These are phyloP conservation scores for Myotis vivesi DNA, from an alignment of 2,797 vertebrate species.

Conservation along the genomic window DNA sequence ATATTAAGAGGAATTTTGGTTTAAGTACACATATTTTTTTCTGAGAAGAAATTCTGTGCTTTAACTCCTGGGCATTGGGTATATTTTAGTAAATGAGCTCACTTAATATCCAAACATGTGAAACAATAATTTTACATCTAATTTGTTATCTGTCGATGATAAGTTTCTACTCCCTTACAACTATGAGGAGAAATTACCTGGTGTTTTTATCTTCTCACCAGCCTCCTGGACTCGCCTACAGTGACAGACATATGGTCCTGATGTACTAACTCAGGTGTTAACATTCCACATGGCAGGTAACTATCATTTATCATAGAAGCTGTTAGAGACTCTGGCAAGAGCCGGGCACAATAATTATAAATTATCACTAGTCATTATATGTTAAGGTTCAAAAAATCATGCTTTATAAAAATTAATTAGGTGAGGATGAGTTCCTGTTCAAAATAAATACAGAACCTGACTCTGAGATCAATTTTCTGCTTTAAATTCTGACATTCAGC, in stretches of 20 bases:
- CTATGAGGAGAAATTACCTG: background rate
- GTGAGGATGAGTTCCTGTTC: background rate
- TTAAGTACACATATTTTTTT: conserved; percentile 6
- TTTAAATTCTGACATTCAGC: background rate
- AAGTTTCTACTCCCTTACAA: background rate
- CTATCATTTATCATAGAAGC: conserved; percentile 21
- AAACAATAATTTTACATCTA: background rate
- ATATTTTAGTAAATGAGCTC: background rate
- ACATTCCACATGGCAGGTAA: background rate
- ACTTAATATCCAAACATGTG: background rate
- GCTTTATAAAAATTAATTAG: conserved; percentile 3
- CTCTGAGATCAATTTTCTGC: background rate
- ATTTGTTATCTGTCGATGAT: background rate
- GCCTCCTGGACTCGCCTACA: conserved; percentile 17
- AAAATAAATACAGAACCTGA: background rate
- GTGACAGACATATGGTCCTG: conserved; percentile 17
- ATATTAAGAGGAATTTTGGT: background rate
- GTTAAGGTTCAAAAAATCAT: conserved; percentile 18
- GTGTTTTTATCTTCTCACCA: background rate
- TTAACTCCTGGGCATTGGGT: background rate
- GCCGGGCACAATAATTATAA: conserved; percentile 10
- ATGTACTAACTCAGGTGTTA: conserved; percentile 45
- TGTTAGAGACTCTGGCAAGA: conserved; percentile 42
- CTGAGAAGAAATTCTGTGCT: background rate
- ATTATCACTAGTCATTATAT: conserved; percentile 10